Conservation (phyloP, 1,140 invertebrate species). For the Propsilocerus akamusi region DNA sequence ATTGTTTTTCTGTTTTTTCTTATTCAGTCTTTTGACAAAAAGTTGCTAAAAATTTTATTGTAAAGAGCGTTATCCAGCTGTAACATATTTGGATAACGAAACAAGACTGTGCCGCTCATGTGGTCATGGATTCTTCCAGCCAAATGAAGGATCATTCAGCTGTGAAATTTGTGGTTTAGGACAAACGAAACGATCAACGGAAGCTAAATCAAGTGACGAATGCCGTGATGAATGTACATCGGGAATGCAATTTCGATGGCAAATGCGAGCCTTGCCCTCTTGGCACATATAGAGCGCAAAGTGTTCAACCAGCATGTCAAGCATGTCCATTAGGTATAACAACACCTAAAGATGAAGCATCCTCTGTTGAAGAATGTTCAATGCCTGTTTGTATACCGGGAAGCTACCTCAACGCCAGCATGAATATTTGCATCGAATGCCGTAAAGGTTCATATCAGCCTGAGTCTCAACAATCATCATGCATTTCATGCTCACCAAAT, state of each 20-base stretch:
- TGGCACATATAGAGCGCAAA: conserved; percentile 77
- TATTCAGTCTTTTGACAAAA: no score
- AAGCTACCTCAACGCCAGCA: conserved; percentile 63
- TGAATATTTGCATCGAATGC: conserved; percentile 73
- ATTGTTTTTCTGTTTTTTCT: no score
- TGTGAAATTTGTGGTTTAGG: conserved; percentile 80
- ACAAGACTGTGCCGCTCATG: conserved; percentile 73
- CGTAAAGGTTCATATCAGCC: conserved; percentile 87
- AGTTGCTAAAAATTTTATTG: no score
- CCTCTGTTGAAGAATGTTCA: conserved; percentile 77
- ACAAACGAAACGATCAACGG: conserved; percentile 79
- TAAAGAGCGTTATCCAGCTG: conserved; percentile 80
- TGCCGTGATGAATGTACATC: conserved; percentile 82
- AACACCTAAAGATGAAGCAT: conserved; percentile 65
- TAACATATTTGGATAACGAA: conserved; percentile 77
- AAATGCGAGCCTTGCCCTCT: conserved; percentile 81
- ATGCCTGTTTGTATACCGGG: conserved; percentile 68
- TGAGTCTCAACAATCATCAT: conserved; percentile 71
- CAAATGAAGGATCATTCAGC: conserved; percentile 75
- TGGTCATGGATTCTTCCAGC: conserved; percentile 87
- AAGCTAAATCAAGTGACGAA: conserved; percentile 73
- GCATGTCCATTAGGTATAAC: conserved; percentile 76
- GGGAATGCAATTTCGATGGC: conserved; percentile 78
- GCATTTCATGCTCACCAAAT: conserved; percentile 77
- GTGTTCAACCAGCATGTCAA: conserved; percentile 71